phyloP scores from a whole-genome alignment of 1,140 invertebrate species.

The Brachionus asplanchnoidis region DNA sequence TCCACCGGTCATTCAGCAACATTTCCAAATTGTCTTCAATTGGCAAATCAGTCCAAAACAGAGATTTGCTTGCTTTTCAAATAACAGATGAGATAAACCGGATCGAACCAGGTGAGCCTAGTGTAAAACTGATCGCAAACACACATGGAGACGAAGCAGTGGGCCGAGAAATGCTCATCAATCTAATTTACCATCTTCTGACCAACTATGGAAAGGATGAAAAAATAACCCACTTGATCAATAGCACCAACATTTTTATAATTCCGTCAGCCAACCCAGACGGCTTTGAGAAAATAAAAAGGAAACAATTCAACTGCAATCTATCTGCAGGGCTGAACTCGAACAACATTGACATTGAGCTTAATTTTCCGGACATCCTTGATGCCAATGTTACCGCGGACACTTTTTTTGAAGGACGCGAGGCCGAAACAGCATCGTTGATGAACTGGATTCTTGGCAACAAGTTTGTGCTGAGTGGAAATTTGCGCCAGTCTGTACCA shows the following conservation, averaged over 20 bases:
- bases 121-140: constrained; percentile 82
- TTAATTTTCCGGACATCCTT: constrained; percentile 83
- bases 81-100: constrained; percentile 66
- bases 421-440: constrained; percentile 81
- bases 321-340: constrained; percentile 66
- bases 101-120: constrained; percentile 63
- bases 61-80: constrained; percentile 25
- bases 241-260: constrained; percentile 74
- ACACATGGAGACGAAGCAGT: constrained; percentile 88
- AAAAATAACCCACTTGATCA: not conserved
- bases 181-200: constrained; percentile 64
- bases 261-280: constrained; percentile 84
- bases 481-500: constrained; percentile 85
- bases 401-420: constrained; percentile 66
- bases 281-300: constrained; percentile 43
- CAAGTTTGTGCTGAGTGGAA: constrained; percentile 91
- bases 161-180: constrained; percentile 73
- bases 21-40: constrained; percentile 79
- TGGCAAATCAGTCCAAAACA: constrained; percentile 71
- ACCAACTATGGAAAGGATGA: not conserved
- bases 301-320: not conserved
- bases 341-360: constrained; percentile 78
- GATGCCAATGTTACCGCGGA: constrained; percentile 62
- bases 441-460: constrained; percentile 83
- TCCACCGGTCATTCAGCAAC: constrained; percentile 63